Conservation (phyloP, 2,888 invertebrate species). For the Limnephilus lunatus region DNA sequence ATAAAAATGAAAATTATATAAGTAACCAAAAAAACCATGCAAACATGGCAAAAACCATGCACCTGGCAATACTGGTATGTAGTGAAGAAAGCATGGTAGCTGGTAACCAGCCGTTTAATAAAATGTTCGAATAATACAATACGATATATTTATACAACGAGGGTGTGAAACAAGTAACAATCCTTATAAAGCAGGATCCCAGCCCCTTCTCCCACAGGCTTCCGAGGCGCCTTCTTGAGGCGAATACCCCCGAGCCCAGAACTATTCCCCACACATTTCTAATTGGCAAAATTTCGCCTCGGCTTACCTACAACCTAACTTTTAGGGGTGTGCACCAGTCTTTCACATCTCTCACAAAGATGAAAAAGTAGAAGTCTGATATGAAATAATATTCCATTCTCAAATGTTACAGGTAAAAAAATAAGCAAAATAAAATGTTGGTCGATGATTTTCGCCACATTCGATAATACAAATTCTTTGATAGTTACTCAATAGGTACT, state of each 20-base stretch:
- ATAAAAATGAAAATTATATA: too few relatives aligned
- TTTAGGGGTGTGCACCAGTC: not conserved
- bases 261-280: slow-evolving; percentile 54
- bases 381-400: too few relatives aligned
- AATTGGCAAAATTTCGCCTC: slow-evolving; percentile 41
- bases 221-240: slow-evolving; percentile 2
- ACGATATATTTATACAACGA: not conserved
- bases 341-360: not conserved
- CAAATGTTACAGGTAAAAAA: too few relatives aligned
- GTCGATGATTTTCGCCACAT: too few relatives aligned
- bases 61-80: not conserved
- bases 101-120: not conserved
- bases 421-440: too few relatives aligned
- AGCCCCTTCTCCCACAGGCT: slow-evolving; percentile 10
- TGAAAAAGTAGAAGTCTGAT: too few relatives aligned
- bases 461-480: too few relatives aligned
- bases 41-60: not conserved
- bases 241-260: not conserved
- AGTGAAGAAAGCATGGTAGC: not conserved
- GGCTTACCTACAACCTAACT: slow-evolving; percentile 6
- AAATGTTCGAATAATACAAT: slow-evolving; percentile 14
- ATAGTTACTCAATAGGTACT: too few relatives aligned
- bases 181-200: slow-evolving; percentile 8
- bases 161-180: slow-evolving; percentile 11
- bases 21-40: too few relatives aligned